A percentile compares a stretch with the other conserved stretches of the same genome.
Evolutionary conservation across 2,888 invertebrate species (phyloP).

Genomic region (Eledone cirrhosa): DNA sequence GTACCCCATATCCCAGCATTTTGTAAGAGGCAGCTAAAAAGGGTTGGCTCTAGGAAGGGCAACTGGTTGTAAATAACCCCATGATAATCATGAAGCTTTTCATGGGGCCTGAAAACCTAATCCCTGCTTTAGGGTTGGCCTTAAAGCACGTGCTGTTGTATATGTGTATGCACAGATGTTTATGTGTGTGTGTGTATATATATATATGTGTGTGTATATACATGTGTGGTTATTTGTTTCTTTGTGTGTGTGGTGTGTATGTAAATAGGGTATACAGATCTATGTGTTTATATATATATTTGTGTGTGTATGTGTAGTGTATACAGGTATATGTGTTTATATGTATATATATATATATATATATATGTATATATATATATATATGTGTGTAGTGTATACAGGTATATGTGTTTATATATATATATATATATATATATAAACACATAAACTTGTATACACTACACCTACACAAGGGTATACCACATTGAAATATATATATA

Average conservation of each 20-base stretch:
- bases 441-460: not conserved
- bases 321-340: not conserved
- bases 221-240: not conserved
- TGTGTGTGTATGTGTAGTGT: not conserved
- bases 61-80: not conserved
- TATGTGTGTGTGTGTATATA: too few relatives aligned
- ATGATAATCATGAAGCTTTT: not conserved
- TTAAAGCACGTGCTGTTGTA: too few relatives aligned
- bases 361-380: not conserved
- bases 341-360: not conserved
- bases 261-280: not conserved
- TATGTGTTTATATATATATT: not conserved
- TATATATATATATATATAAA: not conserved
- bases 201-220: too few relatives aligned
- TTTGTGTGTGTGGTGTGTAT: not conserved
- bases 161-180: too few relatives aligned
- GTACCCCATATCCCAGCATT: too few relatives aligned
- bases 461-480: too few relatives aligned
- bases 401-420: not conserved
- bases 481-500: too few relatives aligned
- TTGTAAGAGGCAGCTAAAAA: too few relatives aligned
- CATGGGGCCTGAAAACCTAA: too few relatives aligned
- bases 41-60: too few relatives aligned
- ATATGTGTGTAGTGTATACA: not conserved
- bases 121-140: not conserved